Evolutionary conservation across 2,888 invertebrate genomes (phyloP).

Genomic region (Nysson spinosus): DNA sequence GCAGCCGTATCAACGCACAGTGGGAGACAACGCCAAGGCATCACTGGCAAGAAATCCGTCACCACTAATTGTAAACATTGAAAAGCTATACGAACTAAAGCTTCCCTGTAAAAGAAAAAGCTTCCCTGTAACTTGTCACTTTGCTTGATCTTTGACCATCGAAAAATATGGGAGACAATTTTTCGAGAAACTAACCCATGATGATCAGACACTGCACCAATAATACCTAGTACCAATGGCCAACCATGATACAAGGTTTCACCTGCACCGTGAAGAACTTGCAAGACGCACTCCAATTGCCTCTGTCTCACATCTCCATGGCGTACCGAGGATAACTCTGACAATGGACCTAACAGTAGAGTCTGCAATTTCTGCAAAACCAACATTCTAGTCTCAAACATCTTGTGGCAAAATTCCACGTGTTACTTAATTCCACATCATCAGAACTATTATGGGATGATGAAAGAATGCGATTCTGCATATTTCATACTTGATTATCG

Average conservation of each 20-base stretch:
- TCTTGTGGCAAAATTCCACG: too few species aligned
- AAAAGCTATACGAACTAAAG: constrained; percentile 94
- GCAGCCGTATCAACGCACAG: constrained; percentile 95
- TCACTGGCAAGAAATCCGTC: constrained; percentile 94
- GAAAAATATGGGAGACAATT: too few species aligned
- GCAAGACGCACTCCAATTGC: constrained; percentile 95
- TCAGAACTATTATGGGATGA: too few species aligned
- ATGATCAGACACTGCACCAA: constrained; percentile 95
- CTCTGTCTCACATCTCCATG: constrained; percentile 96
- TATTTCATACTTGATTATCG: constrained; percentile 85
- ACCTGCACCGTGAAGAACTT: constrained; percentile 94
- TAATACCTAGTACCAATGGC: constrained; percentile 95
- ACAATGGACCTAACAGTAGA: constrained; percentile 90
- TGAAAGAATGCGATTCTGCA: not conserved
- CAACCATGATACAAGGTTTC: constrained; percentile 96
- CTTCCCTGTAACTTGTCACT: too few species aligned
- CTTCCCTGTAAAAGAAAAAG: constrained; percentile 86
- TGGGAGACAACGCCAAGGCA: constrained; percentile 94
- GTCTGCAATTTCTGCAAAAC: constrained; percentile 88
- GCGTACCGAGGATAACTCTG: constrained; percentile 92
- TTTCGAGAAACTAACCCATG: too few species aligned
- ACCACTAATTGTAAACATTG: constrained; percentile 97
- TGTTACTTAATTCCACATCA: too few species aligned
- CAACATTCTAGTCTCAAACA: too few species aligned
- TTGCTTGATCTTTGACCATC: too few species aligned